A percentile compares a stretch with the other conserved stretches of the same genome.
These are phyloP conservation scores for Burhinus oedicnemus DNA, from an alignment of 2,113 vertebrate genomes.

Conservation along the genomic window DNA sequence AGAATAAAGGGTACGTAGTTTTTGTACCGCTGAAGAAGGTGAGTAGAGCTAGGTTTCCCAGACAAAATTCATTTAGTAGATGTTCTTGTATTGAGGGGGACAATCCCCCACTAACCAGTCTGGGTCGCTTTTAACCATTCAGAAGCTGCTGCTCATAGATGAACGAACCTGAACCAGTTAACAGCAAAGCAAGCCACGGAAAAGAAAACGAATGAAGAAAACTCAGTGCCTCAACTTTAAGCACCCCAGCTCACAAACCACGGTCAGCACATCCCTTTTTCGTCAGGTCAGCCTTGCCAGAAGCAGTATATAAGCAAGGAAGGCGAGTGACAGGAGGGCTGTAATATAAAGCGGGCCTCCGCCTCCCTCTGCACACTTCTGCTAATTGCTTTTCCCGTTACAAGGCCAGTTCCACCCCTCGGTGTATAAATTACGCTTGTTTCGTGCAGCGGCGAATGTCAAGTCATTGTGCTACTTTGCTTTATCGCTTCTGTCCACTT, in stretches of 20 bases:
- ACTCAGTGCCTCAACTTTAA: neutral
- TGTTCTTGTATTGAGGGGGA: neutral
- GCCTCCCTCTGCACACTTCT: neutral
- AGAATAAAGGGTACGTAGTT: accelerated
- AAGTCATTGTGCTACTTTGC: neutral
- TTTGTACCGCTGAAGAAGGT: neutral
- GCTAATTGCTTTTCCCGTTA: neutral
- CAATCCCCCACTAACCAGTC: accelerated
- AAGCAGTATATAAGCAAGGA: neutral
- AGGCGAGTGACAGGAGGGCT: neutral
- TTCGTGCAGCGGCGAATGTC: neutral
- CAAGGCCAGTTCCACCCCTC: neutral
- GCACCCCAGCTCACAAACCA: neutral
- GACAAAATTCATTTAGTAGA: neutral
- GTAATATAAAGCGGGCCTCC: neutral
- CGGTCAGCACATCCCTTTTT: neutral
- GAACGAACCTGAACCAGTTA: neutral
- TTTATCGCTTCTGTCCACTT: neutral
- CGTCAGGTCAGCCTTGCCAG: neutral
- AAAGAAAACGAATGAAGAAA: neutral
- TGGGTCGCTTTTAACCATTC: neutral
- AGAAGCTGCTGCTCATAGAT: neutral
- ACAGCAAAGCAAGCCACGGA: neutral
- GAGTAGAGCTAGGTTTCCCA: accelerated
- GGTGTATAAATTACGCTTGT: neutral